Conservation (phyloP, 1,140 invertebrate species). For the Mizuhopecten yessoensis region DNA sequence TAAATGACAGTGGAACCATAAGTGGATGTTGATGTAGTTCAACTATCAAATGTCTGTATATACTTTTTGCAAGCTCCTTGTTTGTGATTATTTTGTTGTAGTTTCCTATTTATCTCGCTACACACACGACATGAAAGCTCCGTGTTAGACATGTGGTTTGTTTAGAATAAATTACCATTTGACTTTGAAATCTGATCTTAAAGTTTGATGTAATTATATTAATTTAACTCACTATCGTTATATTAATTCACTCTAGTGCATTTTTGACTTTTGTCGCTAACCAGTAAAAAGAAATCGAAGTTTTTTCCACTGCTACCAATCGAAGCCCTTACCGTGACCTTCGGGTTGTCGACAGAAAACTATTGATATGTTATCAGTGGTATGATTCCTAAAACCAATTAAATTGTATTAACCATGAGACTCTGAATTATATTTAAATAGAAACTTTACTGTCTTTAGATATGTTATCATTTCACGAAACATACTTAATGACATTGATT, state of each 20-base stretch:
- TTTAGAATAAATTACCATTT: constrained; percentile 10
- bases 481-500: too few species aligned
- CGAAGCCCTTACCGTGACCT: constrained; percentile 19
- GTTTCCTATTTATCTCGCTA: not conserved
- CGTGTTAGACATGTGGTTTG: not conserved
- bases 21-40: not conserved
- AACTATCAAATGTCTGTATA: not conserved
- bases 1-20: not conserved
- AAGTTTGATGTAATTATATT: not conserved
- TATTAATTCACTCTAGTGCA: not conserved
- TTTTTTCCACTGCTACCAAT: constrained; percentile 16
- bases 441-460: too few species aligned
- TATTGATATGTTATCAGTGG: too few species aligned
- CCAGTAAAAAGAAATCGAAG: not conserved
- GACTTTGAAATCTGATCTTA: not conserved
- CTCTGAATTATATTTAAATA: too few species aligned
- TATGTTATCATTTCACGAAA: too few species aligned
- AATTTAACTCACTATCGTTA: not conserved
- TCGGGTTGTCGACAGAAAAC: not conserved
- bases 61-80: not conserved
- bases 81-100: not conserved
- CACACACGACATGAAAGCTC: not conserved
- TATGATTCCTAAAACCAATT: too few species aligned
- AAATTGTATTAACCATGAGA: too few species aligned
- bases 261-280: not conserved